These are phyloP conservation scores for Mus spretus DNA, from an alignment of 2,797 vertebrate genomes.

Conservation along the genomic window DNA sequence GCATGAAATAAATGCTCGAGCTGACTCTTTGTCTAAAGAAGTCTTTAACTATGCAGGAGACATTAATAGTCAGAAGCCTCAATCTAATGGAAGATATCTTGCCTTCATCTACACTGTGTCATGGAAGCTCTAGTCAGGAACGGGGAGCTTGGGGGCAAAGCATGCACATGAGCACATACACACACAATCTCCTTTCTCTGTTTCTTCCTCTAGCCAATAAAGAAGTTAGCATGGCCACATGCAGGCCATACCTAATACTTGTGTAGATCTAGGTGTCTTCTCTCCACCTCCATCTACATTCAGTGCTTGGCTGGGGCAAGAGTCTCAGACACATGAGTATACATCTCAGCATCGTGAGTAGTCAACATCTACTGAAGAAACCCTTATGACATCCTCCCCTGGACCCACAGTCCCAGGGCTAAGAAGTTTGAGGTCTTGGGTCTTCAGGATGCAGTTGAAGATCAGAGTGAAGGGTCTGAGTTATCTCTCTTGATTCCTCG, in stretches of 20 bases:
- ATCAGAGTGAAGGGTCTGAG: background rate
- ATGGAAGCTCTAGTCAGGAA: slow-evolving; percentile 69
- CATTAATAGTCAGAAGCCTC: slow-evolving; percentile 79
- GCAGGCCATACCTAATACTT: background rate
- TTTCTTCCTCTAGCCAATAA: slow-evolving; percentile 78
- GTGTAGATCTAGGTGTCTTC: background rate
- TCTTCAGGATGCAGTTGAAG: background rate
- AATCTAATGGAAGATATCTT: slow-evolving; percentile 64
- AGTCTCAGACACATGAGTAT: background rate
- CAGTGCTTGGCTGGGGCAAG: background rate
- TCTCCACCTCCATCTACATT: background rate
- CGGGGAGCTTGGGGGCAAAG: slow-evolving; percentile 71
- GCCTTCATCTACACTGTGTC: slow-evolving; percentile 72
- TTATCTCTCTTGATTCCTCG: background rate
- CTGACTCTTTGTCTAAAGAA: slow-evolving; percentile 82
- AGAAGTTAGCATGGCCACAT: slow-evolving; percentile 38
- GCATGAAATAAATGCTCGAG: slow-evolving; percentile 79
- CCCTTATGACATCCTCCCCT: background rate
- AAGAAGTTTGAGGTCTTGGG: background rate
- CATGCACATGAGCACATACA: background rate
- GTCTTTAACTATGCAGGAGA: slow-evolving; percentile 80
- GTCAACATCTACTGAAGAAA: background rate
- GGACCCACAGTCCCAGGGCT: background rate
- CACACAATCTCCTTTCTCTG: slow-evolving; percentile 66
- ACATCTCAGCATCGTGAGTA: background rate